Base-by-base conservation (phyloP, 2,888 invertebrate species). In the Orthosia gracilis region DNA sequence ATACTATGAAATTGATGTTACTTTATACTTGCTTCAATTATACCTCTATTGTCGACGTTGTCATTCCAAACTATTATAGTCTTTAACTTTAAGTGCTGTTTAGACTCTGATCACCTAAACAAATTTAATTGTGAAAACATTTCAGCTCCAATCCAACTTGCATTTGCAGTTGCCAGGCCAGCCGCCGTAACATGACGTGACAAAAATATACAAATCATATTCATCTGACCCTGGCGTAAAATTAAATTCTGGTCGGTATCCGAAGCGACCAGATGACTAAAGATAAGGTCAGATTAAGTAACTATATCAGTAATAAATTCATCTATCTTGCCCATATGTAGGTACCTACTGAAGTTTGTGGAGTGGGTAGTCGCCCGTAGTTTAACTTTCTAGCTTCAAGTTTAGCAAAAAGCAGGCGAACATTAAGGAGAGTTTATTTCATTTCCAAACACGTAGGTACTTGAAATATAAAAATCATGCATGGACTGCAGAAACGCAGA, bases 41-140 rank as follows among this genome's bases (percentile, higher is more conserved):
- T n/a, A 47, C 11, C 55, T 69, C 63, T 49, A 83, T 86, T 83
- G 87, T 86, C 13, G 12, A 88, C 45, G 15, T n/a, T 58, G 45
- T 58, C 59, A 65, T 80, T 74, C 59, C 11, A 55, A 69, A 67
- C 58, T 67, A 69, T 64, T 58, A 71, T 54, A 17, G 1, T 5
- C 23, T 57, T 64, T 49, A 40, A 54, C 68, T 26, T 58, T 21
- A 26, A 64, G 58, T 61, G 40, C 18, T 57, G 64, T 12, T 73
- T 13, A 55, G 23, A 68, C 61, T 70, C 71, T 50, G 3, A 55
- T 26, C 23, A 55, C 26, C 9, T 21, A 50, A 21, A 54, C 15
- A 23, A 26, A 74, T 73, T 13, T 40, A 12, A 26, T 23, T 40
- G n/a, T 40, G 13, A 62, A 23, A 58, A 12, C 59, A 45, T 12